phyloP scores from a whole-genome alignment of 2,113 vertebrate species.

The Anguilla rostrata region DNA sequence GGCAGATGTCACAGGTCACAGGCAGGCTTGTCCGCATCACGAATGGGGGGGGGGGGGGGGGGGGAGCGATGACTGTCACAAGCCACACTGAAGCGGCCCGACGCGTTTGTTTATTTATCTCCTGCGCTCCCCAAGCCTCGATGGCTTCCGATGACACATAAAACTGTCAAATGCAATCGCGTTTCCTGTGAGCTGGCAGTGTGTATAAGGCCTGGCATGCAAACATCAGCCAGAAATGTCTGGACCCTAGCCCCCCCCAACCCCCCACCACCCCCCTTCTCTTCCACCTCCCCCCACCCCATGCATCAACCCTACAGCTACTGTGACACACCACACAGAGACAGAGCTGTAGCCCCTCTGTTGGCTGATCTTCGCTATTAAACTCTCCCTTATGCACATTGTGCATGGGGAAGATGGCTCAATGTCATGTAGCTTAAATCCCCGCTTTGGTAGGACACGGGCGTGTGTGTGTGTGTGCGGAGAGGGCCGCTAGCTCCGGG shows the following conservation, averaged over 20 bases:
- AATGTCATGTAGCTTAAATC: not conserved
- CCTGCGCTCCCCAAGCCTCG: not conserved
- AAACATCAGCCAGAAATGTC: constrained; percentile 8
- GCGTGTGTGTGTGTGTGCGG: not conserved
- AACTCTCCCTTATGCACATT: not conserved
- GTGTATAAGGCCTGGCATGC: not conserved
- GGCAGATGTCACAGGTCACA: constrained; percentile 1
- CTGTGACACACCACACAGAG: not conserved
- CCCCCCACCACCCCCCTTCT: not conserved
- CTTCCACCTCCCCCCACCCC: not conserved
- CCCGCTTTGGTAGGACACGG: not conserved
- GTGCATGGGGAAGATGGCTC: not conserved
- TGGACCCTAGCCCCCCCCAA: not conserved
- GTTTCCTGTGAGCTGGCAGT: constrained; percentile 1
- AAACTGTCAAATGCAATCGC: constrained; percentile 16
- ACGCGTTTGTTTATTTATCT: constrained; percentile 10
- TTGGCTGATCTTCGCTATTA: not conserved
- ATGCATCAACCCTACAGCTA: constrained; percentile 1
- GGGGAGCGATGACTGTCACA: constrained; percentile 4
- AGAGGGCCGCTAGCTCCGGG: not conserved
- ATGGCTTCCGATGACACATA: constrained; percentile 16
- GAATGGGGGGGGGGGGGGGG: not conserved
- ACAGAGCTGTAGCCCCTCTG: not conserved
- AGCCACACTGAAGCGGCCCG: not conserved
- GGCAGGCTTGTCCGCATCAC: constrained; percentile 8